Evolutionary conservation across 2,888 invertebrate genomes (phyloP).

Genomic region (Andrena flavipes): DNA sequence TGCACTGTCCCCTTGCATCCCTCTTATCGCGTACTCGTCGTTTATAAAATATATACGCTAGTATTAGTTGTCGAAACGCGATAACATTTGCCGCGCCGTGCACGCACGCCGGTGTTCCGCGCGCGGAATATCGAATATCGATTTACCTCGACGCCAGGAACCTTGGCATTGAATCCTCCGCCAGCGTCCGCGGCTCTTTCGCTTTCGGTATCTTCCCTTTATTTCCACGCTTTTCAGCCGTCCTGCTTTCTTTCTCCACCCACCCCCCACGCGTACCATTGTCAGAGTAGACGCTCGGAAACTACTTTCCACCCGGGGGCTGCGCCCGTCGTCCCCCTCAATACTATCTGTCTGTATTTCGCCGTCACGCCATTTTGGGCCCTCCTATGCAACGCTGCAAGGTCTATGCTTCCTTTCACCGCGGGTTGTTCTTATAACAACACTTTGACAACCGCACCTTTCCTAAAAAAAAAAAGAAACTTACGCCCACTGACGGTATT

Average conservation of each 20-base stretch:
- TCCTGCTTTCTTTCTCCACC: slow-evolving; percentile 60
- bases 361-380: slow-evolving; percentile 47
- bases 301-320: slow-evolving; percentile 75
- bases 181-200: slow-evolving; percentile 47
- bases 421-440: not conserved
- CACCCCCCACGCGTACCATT: slow-evolving; percentile 65
- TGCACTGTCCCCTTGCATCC: not conserved
- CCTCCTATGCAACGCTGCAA: not conserved
- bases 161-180: slow-evolving; percentile 72
- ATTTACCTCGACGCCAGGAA: slow-evolving; percentile 56
- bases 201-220: slow-evolving; percentile 65
- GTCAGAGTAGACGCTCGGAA: slow-evolving; percentile 76
- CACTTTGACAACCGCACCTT: not conserved
- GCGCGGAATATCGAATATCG: slow-evolving; percentile 67
- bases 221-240: slow-evolving; percentile 67
- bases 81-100: slow-evolving; percentile 15
- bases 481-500: too few relatives aligned
- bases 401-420: not conserved
- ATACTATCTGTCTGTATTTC: slow-evolving; percentile 54
- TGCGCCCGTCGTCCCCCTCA: slow-evolving; percentile 41
- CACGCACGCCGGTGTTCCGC: slow-evolving; percentile 4
- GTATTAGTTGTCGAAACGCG: slow-evolving; percentile 24
- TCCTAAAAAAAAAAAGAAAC: too few relatives aligned
- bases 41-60: not conserved
- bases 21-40: not conserved